Base-by-base conservation (phyloP, 2,888 invertebrate species). In the Microctonus brassicae region DNA sequence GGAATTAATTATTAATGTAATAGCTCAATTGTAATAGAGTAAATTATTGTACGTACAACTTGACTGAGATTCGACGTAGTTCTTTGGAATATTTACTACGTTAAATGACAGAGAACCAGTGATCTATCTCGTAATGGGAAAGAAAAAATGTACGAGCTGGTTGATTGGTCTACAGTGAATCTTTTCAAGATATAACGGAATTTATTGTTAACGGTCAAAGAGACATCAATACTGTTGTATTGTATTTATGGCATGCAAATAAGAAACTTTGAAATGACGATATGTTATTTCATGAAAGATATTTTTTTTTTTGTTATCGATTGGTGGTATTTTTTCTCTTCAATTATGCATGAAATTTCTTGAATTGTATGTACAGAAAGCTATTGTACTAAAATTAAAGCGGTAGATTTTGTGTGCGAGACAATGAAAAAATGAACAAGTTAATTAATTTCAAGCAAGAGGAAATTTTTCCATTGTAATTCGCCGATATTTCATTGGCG, bases 181-280 rank as follows among this genome's bases (percentile, higher is more conserved):
- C 13, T 58, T 58, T 58, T 58, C 55, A 55, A 26, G 11, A 26
- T 26, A 55, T 55, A 55, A 55, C 55, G 55, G 55, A 55, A 24
- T 55, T 10, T 2, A 24, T 55, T 55, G 55, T 55, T 55, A 24
- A 55, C 9, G 13, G 26, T 55, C 10, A 22, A n/a, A 55, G 26
- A 26, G 26, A 22, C 24, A 10, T 7, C 10, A 20, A 13, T 24
- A 24, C 17, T 53, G 53, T 57, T 57, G 29, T 57, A 57, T 57
- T 29, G n/a, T n/a, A n/a, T n/a, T n/a, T 57, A 6, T 57, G n/a
- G 24, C 57, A 57, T 24, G 57, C 24, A n/a, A 26, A 55, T 55
- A 55, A 57, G 13, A 57, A 7, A 57, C 7, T 7, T 26, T 57
- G 1, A n/a, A 29, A 10, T 58, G 29, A 47, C 17, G 17, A 47